Conservation (phyloP, 2,888 invertebrate genomes). For the Torymus auratus region DNA sequence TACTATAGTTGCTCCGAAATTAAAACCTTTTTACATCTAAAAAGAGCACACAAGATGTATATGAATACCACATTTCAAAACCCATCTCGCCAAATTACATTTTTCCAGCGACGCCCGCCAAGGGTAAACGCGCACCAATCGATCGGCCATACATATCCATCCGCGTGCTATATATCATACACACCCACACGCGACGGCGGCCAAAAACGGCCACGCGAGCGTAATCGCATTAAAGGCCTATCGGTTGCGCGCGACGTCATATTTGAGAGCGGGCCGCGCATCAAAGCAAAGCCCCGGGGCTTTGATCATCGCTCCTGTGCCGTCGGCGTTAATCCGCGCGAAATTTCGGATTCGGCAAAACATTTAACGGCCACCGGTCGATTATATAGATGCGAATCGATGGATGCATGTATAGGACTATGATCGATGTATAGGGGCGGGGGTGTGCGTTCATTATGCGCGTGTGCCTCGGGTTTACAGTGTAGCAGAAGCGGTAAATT, state of each 20-base stretch:
- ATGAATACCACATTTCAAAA: too few species aligned
- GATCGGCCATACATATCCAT: too few species aligned
- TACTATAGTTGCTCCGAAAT: too few species aligned
- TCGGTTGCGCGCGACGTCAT: slow-evolving; percentile 6
- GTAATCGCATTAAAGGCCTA: neutral
- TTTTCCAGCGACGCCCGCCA: too few species aligned
- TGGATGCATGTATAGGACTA: neutral
- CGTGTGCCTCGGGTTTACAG: slow-evolving; percentile 11
- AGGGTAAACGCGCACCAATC: too few species aligned
- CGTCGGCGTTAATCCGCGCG: slow-evolving; percentile 46
- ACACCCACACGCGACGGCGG: too few species aligned
- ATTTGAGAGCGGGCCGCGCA: slow-evolving; percentile 25
- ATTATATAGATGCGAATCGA: slow-evolving; percentile 31
- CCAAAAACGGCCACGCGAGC: neutral
- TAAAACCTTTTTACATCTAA: too few species aligned
- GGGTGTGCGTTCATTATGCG: slow-evolving; percentile 16
- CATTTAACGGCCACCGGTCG: slow-evolving; percentile 19
- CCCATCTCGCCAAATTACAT: too few species aligned
- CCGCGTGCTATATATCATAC: too few species aligned
- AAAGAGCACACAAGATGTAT: too few species aligned
- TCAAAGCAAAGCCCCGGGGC: slow-evolving; percentile 41
- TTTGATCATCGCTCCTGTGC: slow-evolving; percentile 43
- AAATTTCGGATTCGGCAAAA: slow-evolving; percentile 40
- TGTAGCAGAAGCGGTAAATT: neutral
- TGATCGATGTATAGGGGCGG: neutral